Evolutionary conservation across 2,113 vertebrate genomes (phyloP).

Genomic region (Picathartes gymnocephalus): DNA sequence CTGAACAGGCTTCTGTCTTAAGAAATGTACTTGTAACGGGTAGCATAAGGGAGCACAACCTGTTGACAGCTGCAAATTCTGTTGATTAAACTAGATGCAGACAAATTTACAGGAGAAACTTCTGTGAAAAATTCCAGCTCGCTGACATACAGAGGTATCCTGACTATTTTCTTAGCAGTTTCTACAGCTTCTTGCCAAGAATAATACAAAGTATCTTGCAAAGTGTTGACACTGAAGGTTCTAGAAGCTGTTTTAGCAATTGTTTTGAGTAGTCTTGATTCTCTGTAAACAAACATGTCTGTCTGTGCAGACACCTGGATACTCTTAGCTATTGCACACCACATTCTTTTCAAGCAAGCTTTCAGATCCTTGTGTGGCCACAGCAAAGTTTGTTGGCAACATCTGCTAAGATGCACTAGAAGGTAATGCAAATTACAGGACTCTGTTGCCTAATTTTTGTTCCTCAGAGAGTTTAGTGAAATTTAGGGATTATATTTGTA

Average conservation of each 20-base stretch:
- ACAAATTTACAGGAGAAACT: conserved; percentile 62
- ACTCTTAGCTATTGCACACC: not conserved
- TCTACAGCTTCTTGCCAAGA: conserved; percentile 53
- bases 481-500: not conserved
- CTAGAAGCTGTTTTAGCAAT: conserved; percentile 41
- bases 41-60: conserved; percentile 23
- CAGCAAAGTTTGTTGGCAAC: not conserved
- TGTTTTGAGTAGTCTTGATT: not conserved
- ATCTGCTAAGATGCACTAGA: not conserved
- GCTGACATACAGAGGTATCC: conserved; percentile 28
- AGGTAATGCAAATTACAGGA: not conserved
- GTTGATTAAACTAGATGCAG: conserved; percentile 62
- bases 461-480: not conserved
- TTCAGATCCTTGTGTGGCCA: not conserved
- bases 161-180: conserved; percentile 54
- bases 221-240: not conserved
- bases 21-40: conserved; percentile 41
- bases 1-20: conserved; percentile 35
- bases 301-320: not conserved
- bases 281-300: conserved; percentile 29
- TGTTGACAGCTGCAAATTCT: conserved; percentile 65
- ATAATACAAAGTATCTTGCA: conserved; percentile 35
- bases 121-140: conserved; percentile 52
- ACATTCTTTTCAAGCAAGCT: not conserved
- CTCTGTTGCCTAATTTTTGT: not conserved